Evolutionary conservation across 2,888 invertebrate genomes (phyloP), one percentile per base, ranked within the genome.

Genomic region (Coenonympha glycerion): DNA sequence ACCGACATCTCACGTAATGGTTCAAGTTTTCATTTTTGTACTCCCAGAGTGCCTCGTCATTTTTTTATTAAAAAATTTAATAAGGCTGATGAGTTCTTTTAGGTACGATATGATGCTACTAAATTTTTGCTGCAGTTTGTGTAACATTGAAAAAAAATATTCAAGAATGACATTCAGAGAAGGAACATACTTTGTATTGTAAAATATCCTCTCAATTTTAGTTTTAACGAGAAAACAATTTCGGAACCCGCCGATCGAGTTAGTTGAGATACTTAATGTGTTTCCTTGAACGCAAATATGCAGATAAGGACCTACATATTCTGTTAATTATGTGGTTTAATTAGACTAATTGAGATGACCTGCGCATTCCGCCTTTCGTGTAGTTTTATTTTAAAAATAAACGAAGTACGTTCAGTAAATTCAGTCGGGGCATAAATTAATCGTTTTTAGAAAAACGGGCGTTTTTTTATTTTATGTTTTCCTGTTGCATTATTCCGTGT

Each of bases 321-420:
- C n/a, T n/a, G n/a, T n/a, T n/a, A n/a, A n/a, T n/a, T 24, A 24
- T 24, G 15, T 39, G 24, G 8, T 24, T n/a, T n/a, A 24, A 24
- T 39, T 39, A 24, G 13, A 24, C 11, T 39, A 24, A 39, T 37
- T 39, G 39, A 22, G 39, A 39, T 39, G 39, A 39, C 39, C 39
- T 39, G 3, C 24, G 24, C 19, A 36, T 5, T 16, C 18, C 16
- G 34, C 37, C 11, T 37, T 15, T 37, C 8, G 8, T 37, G 22
- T 39, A 22, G 13, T 9, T 15, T 8, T 15, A 22, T 15, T 19
- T 36, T n/a, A n/a, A n/a, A 36, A 18, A n/a, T n/a, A n/a, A n/a
- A n/a, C n/a, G n/a, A n/a, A n/a, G n/a, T n/a, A n/a, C 19, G 36
- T 9, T 34, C 18, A 11, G 34, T 19, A 19, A n/a, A n/a, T 34